Percentiles rank a stretch among this genome's conserved stretches.
Conservation (phyloP, 2,888 invertebrate species). For the Chrysotoxum bicinctum region DNA sequence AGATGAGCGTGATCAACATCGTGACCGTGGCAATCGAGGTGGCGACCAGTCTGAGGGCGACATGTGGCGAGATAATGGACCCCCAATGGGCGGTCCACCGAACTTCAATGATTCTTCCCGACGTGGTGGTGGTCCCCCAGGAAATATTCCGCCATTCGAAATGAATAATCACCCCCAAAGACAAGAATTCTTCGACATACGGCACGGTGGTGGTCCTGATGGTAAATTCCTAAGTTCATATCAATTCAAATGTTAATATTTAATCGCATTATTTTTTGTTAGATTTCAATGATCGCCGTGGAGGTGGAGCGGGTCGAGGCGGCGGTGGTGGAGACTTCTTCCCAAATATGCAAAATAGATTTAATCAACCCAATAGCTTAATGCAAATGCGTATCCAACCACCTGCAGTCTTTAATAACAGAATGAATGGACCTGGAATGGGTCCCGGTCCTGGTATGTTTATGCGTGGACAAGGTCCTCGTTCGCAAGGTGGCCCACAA, state of each 20-base stretch:
- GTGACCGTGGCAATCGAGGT: constrained; percentile 76
- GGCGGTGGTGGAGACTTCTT: constrained; percentile 77
- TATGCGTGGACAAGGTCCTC: constrained; percentile 74
- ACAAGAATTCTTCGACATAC: constrained; percentile 76
- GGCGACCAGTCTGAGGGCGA: constrained; percentile 75
- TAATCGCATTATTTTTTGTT: not conserved
- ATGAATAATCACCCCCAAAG: constrained; percentile 75
- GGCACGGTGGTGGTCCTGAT: constrained; percentile 58
- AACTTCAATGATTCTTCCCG: constrained; percentile 74
- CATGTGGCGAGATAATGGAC: constrained; percentile 76
- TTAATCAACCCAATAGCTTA: constrained; percentile 80
- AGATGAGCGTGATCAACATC: constrained; percentile 83
- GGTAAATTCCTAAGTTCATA: constrained; percentile 69
- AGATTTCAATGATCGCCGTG: constrained; percentile 79
- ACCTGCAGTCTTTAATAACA: constrained; percentile 77
- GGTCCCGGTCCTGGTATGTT: constrained; percentile 73
- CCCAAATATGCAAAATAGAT: constrained; percentile 80
- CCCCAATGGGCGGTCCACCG: constrained; percentile 67
- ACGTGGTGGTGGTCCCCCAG: constrained; percentile 75
- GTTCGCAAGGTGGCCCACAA: constrained; percentile 72
- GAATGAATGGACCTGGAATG: constrained; percentile 76
- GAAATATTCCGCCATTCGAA: constrained; percentile 76
- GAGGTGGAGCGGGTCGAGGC: constrained; percentile 72
- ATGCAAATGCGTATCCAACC: constrained; percentile 81
- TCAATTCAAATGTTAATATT: not conserved